Evolutionary conservation across 2,797 vertebrate genomes (phyloP).

Genomic region (Epinephelus awoara): DNA sequence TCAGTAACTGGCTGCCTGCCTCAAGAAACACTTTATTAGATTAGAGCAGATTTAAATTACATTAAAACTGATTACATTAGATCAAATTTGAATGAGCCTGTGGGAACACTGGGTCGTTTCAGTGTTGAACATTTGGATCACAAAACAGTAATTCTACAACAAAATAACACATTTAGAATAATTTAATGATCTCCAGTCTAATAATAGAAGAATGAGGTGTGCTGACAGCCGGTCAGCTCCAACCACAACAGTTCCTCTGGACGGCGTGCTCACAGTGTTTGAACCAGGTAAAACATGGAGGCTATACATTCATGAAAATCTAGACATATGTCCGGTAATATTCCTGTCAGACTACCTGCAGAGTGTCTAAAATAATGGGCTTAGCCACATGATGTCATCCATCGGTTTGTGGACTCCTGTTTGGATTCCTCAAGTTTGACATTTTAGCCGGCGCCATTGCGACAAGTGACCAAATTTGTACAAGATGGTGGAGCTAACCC

Average conservation of each 20-base stretch:
- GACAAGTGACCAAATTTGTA: too few relatives aligned
- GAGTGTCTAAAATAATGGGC: too few relatives aligned
- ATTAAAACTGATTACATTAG: conserved; percentile 46
- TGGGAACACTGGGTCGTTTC: conserved; percentile 31
- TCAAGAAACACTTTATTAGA: conserved; percentile 35
- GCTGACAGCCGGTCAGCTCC: conserved; percentile 1
- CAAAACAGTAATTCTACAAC: conserved; percentile 17
- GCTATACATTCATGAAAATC: neutral
- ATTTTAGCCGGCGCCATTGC: too few relatives aligned
- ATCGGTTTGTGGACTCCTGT: too few relatives aligned
- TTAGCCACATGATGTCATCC: too few relatives aligned
- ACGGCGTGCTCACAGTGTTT: neutral
- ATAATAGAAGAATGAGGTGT: conserved; percentile 21
- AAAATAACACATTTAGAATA: conserved; percentile 30
- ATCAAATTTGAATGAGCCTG: conserved; percentile 28
- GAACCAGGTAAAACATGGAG: neutral
- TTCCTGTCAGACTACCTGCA: conserved; percentile 3
- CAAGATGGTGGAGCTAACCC: too few relatives aligned
- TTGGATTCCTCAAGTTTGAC: too few relatives aligned
- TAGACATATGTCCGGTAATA: neutral
- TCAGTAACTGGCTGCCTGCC: conserved; percentile 16
- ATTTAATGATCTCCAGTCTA: conserved; percentile 42
- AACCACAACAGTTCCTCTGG: neutral
- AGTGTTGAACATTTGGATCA: conserved; percentile 6
- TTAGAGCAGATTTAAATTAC: conserved; percentile 26